These are phyloP conservation scores for Hoplias malabaricus DNA, from an alignment of 2,113 vertebrate genomes.

Conservation along the genomic window DNA sequence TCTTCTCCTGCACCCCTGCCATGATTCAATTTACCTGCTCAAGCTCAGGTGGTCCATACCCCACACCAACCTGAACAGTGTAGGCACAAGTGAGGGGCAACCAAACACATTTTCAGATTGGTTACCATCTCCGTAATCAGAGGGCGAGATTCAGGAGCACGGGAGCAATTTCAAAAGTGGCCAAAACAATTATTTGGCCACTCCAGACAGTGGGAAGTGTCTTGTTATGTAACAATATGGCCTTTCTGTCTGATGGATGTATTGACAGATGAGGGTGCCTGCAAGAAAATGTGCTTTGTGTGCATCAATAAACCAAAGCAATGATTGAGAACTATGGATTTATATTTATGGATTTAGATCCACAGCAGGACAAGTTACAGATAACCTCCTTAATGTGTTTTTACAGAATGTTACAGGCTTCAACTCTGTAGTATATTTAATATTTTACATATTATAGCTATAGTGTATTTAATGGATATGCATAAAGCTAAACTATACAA, in stretches of 20 bases:
- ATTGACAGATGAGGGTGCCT: constrained; percentile 8
- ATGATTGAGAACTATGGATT: background rate
- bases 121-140: constrained; percentile 59
- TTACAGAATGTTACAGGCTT: background rate
- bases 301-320: background rate
- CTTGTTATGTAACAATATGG: constrained; percentile 18
- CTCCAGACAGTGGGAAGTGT: constrained; percentile 6
- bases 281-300: background rate
- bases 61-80: background rate
- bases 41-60: constrained; percentile 38
- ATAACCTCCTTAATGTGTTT: background rate
- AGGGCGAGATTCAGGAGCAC: constrained; percentile 59
- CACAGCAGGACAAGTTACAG: background rate
- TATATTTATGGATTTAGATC: background rate
- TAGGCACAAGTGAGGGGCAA: background rate
- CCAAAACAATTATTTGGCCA: constrained; percentile 53
- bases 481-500: too few relatives aligned
- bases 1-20: background rate
- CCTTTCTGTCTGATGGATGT: constrained; percentile 6
- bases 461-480: too few relatives aligned
- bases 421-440: too few relatives aligned
- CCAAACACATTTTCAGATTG: constrained; percentile 29
- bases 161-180: constrained; percentile 51
- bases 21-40: constrained; percentile 37
- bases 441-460: too few relatives aligned